Evolutionary conservation across 2,888 invertebrate species (phyloP).

Genomic region (Eilema depressum): DNA sequence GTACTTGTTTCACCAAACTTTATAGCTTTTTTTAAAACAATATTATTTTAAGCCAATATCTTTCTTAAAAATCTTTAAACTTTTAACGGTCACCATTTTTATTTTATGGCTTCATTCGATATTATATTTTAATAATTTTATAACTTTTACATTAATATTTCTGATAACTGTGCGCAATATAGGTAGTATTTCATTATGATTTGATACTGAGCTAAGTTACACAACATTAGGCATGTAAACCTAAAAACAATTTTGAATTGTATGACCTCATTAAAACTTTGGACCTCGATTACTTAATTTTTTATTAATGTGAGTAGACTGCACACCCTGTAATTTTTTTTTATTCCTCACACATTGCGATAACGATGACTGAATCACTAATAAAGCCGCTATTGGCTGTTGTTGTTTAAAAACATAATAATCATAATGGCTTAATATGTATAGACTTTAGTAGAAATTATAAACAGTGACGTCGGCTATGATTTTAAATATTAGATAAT

Average conservation of each 20-base stretch:
- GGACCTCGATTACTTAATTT: neutral
- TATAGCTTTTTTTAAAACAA: conserved; percentile 27
- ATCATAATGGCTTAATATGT: no score
- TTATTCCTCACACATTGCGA: no score
- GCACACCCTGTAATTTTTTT: neutral
- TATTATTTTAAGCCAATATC: conserved; percentile 21
- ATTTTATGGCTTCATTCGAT: conserved; percentile 19
- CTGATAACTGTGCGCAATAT: neutral
- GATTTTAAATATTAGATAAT: neutral
- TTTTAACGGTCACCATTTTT: conserved; percentile 1
- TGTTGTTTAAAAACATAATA: no score
- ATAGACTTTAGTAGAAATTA: neutral
- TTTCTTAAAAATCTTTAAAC: conserved; percentile 16
- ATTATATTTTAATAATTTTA: conserved; percentile 3
- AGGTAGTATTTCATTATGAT: neutral
- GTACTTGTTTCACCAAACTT: conserved; percentile 22
- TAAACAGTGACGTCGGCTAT: neutral
- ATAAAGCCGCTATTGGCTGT: no score
- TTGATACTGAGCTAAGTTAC: no score
- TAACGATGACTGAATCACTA: no score
- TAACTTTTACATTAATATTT: neutral
- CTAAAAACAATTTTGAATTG: no score
- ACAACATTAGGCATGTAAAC: neutral
- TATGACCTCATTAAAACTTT: no score
- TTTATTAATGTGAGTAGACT: neutral